Base-by-base conservation (phyloP, 1,140 invertebrate genomes). In the Dinothrombium tinctorium region DNA sequence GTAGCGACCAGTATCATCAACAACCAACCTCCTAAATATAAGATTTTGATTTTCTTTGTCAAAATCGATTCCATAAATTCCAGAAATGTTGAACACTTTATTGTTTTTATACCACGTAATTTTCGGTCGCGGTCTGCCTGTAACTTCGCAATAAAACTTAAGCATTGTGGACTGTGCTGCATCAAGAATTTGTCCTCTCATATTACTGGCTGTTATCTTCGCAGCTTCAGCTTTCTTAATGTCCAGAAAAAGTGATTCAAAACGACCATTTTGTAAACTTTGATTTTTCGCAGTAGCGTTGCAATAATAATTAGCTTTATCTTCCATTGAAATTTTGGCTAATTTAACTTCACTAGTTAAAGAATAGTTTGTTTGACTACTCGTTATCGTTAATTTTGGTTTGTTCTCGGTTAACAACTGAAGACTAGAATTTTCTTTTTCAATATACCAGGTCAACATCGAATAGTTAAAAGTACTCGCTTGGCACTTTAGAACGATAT, bases 71-170 rank as follows among this genome's bases (percentile, higher is more conserved):
- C 43, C 40, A 17, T 15, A 41, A 20, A 43, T 43, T 24, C 46
- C 40, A 5, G 15, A 44, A 14, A 31, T 29, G 12, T 43, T 40
- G 3, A 51, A 38, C 6, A 14, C 12, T 37, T 41, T 17, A 2
- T 40, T 38, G 33, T 53, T 43, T 41, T 44, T 47, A 2, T 38
- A 37, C 52, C 52, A 53, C 5, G 11, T 15, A 8, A 53, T 28
- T 2, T 14, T 11, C 9, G 51, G 51, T 23, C 25, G 26, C 11
- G 52, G 52, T 21, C 38, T 36, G 0, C 52, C 52, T 20, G 20
- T 37, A 2, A 39, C 37, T n/a, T 40, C 35, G 25, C 52, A 53
- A 12, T 35, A 35, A 17, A 53, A 49, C 25, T 53, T 46, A 19
- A 48, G 28, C n/a, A 32, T 17, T 4, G 37, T 22, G 2, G 48